These are phyloP conservation scores for Eupithecia vulgata DNA, from an alignment of 2,888 invertebrate species.

Conservation along the genomic window DNA sequence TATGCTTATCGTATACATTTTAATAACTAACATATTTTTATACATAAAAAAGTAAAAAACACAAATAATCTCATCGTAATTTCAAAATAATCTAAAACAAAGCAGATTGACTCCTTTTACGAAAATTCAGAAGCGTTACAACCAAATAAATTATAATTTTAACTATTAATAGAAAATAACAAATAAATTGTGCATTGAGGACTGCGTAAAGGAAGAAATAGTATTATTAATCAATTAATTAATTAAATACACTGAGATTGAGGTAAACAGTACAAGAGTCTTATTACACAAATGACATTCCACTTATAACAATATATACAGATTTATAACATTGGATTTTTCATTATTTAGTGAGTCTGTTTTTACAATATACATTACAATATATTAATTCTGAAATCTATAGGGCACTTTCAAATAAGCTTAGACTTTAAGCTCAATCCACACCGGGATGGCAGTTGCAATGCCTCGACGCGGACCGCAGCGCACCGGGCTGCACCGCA, in stretches of 20 bases:
- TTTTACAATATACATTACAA: not conserved
- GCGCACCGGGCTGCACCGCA: no score
- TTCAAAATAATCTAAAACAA: conserved; percentile 70
- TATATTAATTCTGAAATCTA: not conserved
- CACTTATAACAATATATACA: conserved; percentile 13
- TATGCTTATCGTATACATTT: conserved; percentile 41
- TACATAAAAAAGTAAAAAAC: conserved; percentile 75
- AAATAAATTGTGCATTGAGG: conserved; percentile 66
- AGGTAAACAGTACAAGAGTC: conserved; percentile 70
- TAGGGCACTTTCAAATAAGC: not conserved
- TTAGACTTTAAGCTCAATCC: not conserved
- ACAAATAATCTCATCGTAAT: conserved; percentile 81
- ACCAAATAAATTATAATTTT: conserved; percentile 39
- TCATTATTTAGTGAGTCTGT: conserved; percentile 73
- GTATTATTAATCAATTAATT: conserved; percentile 39
- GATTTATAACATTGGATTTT: conserved; percentile 72
- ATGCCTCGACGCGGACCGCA: no score
- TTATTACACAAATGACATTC: conserved; percentile 66
- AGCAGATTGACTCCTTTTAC: conserved; percentile 56
- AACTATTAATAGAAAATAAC: conserved; percentile 40
- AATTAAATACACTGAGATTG: conserved; percentile 56
- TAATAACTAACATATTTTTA: conserved; percentile 62
- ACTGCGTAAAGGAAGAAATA: conserved; percentile 59
- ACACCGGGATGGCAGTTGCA: not conserved
- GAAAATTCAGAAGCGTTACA: conserved; percentile 45